Evolutionary conservation across 2,888 invertebrate genomes (phyloP).

Genomic region (Dyspetes luteomarginatus): DNA sequence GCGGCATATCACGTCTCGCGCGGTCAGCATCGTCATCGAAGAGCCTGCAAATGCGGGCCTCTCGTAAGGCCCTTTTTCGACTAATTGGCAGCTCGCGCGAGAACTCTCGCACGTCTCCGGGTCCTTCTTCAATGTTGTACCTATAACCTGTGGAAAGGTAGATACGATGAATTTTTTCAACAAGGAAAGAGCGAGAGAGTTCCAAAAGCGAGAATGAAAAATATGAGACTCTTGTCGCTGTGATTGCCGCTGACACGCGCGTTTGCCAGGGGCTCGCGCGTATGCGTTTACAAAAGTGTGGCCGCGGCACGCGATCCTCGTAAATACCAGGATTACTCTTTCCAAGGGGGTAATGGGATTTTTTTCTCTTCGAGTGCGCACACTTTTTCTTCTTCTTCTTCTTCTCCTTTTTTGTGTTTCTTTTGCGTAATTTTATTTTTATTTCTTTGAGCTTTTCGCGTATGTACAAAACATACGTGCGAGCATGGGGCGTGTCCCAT

Average conservation of each 20-base stretch:
- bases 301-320: conserved; percentile 72
- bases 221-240: conserved; percentile 44
- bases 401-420: neutral
- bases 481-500: conserved; percentile 56
- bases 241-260: conserved; percentile 67
- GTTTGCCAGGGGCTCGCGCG: conserved; percentile 61
- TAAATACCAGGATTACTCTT: conserved; percentile 61
- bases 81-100: conserved; percentile 62
- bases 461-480: conserved; percentile 39
- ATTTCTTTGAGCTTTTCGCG: conserved; percentile 28
- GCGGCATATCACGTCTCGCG: conserved; percentile 13
- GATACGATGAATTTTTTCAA: neutral
- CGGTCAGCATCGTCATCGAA: conserved; percentile 44
- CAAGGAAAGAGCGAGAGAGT: conserved; percentile 4
- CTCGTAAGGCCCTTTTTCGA: conserved; percentile 37
- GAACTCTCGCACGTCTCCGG: conserved; percentile 42
- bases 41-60: conserved; percentile 14
- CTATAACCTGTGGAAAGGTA: conserved; percentile 27
- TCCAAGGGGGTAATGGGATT: conserved; percentile 55
- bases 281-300: conserved; percentile 61
- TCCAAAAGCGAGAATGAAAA: neutral
- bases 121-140: conserved; percentile 14
- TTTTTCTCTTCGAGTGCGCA: conserved; percentile 40
- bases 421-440: conserved; percentile 1
- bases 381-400: neutral